Base-by-base conservation (phyloP, 2,797 vertebrate genomes). In the Pseudochirops cupreus region DNA sequence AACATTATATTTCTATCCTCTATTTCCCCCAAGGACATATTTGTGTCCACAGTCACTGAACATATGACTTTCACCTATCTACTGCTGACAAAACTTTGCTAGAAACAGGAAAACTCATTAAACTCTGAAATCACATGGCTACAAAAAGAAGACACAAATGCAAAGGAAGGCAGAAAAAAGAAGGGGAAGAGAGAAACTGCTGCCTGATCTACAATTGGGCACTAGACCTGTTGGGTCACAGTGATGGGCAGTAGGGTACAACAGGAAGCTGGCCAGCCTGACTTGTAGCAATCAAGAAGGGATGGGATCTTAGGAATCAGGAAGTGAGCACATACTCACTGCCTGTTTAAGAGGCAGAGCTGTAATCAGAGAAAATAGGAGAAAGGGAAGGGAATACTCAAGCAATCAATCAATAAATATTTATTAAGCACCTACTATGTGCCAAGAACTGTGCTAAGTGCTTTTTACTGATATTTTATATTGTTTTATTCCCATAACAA, bases 1-100 rank as follows among this genome's bases (percentile, higher is more conserved):
- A 94, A 96, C 94, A 94, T 93, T 95, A 90, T 93, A 92, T 93
- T 92, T 95, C 57, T 94, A 29, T 18, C 16, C 39, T 96, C 95
- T 95, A 96, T 92, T 90, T 97, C 91, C 96, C 21, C 93, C n/a
- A 92, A 97, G 96, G 33, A 92, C 28, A 93, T 29, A 55, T 90
- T 96, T 29, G 82, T 94, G 6, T 91, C 89, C 21, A 82, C 33
- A 96, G 50, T 74, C 94, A 93, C 0, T 93, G 3, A 1, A 93
- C 7, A 74, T 24, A 89, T 29, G 91, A 82, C 92, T 94, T 93
- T 94, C 95, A 96, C 90, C 91, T 96, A 92, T 91, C 6, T 54
- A 91, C 87, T 67, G 26, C 39, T 87, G 94, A 87, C 92, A 62
- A 91, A 96, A 95, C 13, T 58, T 50, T 54, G 94, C 82, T 82